phyloP scores from a whole-genome alignment of 2,888 invertebrate species.

The Elegia similella region DNA sequence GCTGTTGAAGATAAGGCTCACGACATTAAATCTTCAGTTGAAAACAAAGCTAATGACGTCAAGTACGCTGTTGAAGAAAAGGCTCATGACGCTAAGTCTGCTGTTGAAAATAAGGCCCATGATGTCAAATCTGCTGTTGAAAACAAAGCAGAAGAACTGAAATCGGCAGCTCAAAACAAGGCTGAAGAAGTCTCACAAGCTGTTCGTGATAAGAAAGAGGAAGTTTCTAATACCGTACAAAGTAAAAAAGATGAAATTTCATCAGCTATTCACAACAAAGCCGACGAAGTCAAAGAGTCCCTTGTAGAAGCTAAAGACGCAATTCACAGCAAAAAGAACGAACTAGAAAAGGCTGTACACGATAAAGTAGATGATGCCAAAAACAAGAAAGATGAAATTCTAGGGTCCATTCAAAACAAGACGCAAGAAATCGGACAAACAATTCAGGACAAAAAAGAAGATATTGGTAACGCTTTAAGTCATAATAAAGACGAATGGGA shows the following conservation, averaged over 20 bases:
- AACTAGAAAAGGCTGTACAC: slow-evolving; percentile 31
- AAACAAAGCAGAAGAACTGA: slow-evolving; percentile 27
- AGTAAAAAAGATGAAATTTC: slow-evolving; percentile 30
- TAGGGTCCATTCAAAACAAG: slow-evolving; percentile 40
- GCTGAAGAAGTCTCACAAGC: slow-evolving; percentile 42
- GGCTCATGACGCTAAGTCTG: neutral
- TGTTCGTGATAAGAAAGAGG: slow-evolving; percentile 36
- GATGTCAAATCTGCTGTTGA: slow-evolving; percentile 31
- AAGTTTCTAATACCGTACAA: slow-evolving; percentile 26
- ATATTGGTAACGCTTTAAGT: slow-evolving; percentile 24
- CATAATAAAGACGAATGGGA: slow-evolving; percentile 35
- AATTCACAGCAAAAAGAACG: slow-evolving; percentile 38
- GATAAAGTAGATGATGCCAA: slow-evolving; percentile 33
- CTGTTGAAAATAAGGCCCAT: slow-evolving; percentile 15
- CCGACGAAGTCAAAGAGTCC: slow-evolving; percentile 32
- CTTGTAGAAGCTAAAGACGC: slow-evolving; percentile 38
- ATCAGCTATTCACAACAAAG: slow-evolving; percentile 31
- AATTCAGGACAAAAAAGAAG: slow-evolving; percentile 39
- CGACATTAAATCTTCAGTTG: neutral
- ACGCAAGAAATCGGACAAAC: slow-evolving; percentile 36
- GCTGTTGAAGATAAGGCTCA: slow-evolving; percentile 26
- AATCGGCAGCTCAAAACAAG: slow-evolving; percentile 43
- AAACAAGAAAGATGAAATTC: slow-evolving; percentile 38
- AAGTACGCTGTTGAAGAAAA: neutral
- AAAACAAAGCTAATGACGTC: neutral